phyloP scores from a whole-genome alignment of 2,797 vertebrate genomes.

The Periparus ater region DNA sequence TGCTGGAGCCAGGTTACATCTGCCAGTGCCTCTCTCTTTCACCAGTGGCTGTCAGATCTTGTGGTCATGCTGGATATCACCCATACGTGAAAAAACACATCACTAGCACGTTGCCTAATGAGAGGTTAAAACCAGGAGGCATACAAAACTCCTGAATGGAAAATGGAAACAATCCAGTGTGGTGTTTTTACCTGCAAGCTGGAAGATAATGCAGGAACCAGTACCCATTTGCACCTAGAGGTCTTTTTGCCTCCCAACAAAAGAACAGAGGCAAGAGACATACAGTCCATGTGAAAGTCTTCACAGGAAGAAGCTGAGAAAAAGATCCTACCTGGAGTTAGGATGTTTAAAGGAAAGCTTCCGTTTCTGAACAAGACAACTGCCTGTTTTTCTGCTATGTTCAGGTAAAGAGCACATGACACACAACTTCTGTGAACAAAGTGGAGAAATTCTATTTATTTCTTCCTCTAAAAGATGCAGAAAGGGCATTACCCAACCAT shows the following conservation, averaged over 20 bases:
- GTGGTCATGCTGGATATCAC: background rate
- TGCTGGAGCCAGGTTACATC: background rate
- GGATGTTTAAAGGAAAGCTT: background rate
- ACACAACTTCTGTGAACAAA: background rate
- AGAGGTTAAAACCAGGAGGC: background rate
- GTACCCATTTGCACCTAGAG: background rate
- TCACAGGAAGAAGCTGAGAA: background rate
- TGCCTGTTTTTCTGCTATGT: background rate
- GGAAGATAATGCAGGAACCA: background rate
- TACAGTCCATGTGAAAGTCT: background rate
- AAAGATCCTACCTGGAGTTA: background rate
- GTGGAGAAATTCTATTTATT: background rate
- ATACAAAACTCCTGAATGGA: background rate
- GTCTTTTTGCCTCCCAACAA: background rate
- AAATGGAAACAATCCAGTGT: background rate
- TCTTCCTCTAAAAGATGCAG: background rate
- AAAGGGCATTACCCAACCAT: background rate
- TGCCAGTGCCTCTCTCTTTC: background rate
- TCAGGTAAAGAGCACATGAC: background rate
- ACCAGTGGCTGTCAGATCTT: background rate
- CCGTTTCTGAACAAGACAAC: background rate
- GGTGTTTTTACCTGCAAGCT: background rate
- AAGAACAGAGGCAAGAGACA: background rate
- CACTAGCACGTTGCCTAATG: accelerated
- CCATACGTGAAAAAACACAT: accelerated